Conservation (phyloP, 53 echinoderm and acorn worm genomes). For the Echinometra lucunter region DNA sequence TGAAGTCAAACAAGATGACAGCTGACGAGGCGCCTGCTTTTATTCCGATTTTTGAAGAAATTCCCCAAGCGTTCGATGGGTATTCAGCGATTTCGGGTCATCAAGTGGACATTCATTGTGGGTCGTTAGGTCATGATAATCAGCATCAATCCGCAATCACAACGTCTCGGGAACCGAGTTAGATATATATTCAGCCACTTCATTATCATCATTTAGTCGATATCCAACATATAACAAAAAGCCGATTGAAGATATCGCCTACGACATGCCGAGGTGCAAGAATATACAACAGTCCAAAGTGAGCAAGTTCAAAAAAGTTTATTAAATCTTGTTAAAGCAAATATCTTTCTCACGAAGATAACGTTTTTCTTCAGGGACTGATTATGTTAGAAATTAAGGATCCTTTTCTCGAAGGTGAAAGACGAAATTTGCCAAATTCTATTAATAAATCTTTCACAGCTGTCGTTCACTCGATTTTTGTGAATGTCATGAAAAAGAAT, state of each 20-base stretch:
- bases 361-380: too few species aligned
- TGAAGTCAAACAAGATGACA: constrained; percentile 44
- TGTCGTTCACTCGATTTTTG: too few species aligned
- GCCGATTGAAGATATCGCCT: too few species aligned
- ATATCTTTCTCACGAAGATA: too few species aligned
- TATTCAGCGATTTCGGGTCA: neutral
- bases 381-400: neutral
- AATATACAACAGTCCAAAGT: too few species aligned
- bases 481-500: too few species aligned
- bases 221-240: too few species aligned
- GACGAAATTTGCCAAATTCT: neutral
- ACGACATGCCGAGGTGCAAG: too few species aligned
- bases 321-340: too few species aligned
- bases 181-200: neutral
- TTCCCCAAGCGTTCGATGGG: neutral
- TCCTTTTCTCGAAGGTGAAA: too few species aligned
- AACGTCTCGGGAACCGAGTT: neutral
- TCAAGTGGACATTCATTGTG: neutral
- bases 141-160: neutral
- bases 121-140: neutral
- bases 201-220: neutral
- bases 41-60: constrained; percentile 3
- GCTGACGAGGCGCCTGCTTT: constrained; percentile 46
- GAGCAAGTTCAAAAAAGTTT: too few species aligned
- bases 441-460: too few species aligned